phyloP scores from a whole-genome alignment of 2,888 invertebrate genomes.

The Lacanobia wlatinum region DNA sequence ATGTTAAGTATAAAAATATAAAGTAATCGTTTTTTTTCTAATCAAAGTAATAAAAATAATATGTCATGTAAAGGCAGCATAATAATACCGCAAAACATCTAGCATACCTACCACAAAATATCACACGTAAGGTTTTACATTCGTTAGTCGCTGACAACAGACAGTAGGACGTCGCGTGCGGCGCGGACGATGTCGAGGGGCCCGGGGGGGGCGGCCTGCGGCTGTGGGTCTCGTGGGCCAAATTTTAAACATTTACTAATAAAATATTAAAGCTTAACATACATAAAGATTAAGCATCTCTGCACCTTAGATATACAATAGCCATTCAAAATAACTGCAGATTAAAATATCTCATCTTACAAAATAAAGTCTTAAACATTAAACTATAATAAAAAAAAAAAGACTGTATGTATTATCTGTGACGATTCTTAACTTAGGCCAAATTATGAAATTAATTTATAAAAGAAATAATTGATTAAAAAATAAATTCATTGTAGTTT shows the following conservation, averaged over 20 bases:
- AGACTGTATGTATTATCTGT: constrained; percentile 81
- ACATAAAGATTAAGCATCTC: constrained; percentile 91
- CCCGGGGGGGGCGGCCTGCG: constrained; percentile 46
- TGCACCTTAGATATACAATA: constrained; percentile 91
- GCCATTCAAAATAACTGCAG: constrained; percentile 91
- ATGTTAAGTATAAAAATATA: constrained; percentile 88
- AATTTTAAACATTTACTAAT: constrained; percentile 90
- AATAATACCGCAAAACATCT: constrained; percentile 83
- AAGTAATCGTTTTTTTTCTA: constrained; percentile 80
- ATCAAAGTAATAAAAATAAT: constrained; percentile 78
- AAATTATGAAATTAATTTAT: constrained; percentile 78
- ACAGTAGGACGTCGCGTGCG: constrained; percentile 55
- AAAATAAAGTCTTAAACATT: constrained; percentile 89
- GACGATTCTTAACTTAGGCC: constrained; percentile 88
- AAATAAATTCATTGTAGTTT: constrained; percentile 84
- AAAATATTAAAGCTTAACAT: constrained; percentile 91
- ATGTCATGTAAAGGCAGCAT: constrained; percentile 82
- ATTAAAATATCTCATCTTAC: constrained; percentile 91
- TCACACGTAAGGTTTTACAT: constrained; percentile 84
- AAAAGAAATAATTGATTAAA: constrained; percentile 70
- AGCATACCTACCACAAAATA: constrained; percentile 87
- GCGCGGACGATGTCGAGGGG: constrained; percentile 66
- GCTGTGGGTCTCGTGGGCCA: constrained; percentile 81
- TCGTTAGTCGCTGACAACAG: constrained; percentile 71
- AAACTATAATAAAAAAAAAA: constrained; percentile 87